These are phyloP conservation scores for Xyrichtys novacula DNA, from an alignment of 2,797 vertebrate species.

Conservation along the genomic window DNA sequence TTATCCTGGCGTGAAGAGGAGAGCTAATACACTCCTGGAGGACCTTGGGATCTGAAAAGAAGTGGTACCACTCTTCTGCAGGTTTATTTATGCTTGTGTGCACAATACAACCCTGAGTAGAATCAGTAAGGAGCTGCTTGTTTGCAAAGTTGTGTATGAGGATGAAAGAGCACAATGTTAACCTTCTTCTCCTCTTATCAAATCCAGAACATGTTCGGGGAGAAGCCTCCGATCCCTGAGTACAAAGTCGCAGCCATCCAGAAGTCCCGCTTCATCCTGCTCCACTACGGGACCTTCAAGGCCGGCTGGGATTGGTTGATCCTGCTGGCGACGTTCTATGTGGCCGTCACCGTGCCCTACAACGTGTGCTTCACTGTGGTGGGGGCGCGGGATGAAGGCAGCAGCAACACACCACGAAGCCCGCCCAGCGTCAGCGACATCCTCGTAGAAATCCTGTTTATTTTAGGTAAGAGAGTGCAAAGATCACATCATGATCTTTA, in stretches of 20 bases:
- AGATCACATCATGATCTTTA: too few species aligned
- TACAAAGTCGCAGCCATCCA: conserved; percentile 98
- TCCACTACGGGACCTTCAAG: conserved; percentile 98
- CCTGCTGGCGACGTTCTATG: conserved; percentile 96
- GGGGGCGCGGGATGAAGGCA: conserved; percentile 77
- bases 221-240: conserved; percentile 95
- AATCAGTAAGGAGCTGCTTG: background rate
- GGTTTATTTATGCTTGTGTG: too few species aligned
- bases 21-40: background rate
- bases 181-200: conserved; percentile 44
- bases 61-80: background rate
- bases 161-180: background rate
- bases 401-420: conserved; percentile 87
- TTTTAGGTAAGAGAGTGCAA: conserved; percentile 88
- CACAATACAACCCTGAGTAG: background rate
- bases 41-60: background rate
- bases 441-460: conserved; percentile 97
- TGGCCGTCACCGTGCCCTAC: conserved; percentile 97
- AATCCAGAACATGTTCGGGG: conserved; percentile 95
- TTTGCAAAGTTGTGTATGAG: background rate
- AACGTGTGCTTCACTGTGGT: conserved; percentile 95
- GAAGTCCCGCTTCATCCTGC: conserved; percentile 96
- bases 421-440: conserved; percentile 96
- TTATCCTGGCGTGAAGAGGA: too few species aligned
- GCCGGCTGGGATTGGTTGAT: conserved; percentile 99